Base-by-base conservation (phyloP, 2,113 vertebrate species). In the Xiphias gladius region DNA sequence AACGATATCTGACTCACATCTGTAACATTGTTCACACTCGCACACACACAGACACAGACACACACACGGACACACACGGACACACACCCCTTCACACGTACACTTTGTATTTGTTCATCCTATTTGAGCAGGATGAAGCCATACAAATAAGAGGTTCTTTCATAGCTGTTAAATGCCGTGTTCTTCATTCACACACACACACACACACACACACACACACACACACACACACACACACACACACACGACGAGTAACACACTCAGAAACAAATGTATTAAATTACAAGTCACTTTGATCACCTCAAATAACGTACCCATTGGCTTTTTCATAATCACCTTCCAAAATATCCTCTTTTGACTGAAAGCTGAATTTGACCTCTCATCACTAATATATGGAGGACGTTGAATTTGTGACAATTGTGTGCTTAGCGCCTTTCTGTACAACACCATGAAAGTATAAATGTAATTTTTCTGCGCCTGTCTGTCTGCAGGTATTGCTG, bases 401-500 rank as follows among this genome's bases (percentile, higher is more conserved):
- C 19, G 7, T 2, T 50, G 17, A 20, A 46, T 68, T 20, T 39
- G 24, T 55, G 26, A 26, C n/a, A 52, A 3, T 20, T 35, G 35
- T 55, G 52, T 71, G 7, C 63, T 39, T 30, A 6, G 9, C 32
- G 13, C 26, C 35, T 32, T 19, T 62, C 1, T 74, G 8, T 28
- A 14, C 11, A 7, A 19, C 32, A 2, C 2, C 19, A 16, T 61
- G 28, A 50, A 64, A 39, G 5, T 7, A 22, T 37, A 4, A 3
- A 3, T 52, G 22, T 41, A 19, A 57, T 26, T 19, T 26, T 10
- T 7, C 37, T 2, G 6, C 4, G 10, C 12, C 5, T 26, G 5
- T 55, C 24, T 70, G 22, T 82, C 59, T 65, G 5, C 86, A 99
- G 98, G 98, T 82, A 80, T 99, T 80, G 98, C 98, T n/a, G 96